These are phyloP conservation scores for Drosophila littoralis DNA, from an alignment of 1,140 invertebrate genomes.

Conservation along the genomic window DNA sequence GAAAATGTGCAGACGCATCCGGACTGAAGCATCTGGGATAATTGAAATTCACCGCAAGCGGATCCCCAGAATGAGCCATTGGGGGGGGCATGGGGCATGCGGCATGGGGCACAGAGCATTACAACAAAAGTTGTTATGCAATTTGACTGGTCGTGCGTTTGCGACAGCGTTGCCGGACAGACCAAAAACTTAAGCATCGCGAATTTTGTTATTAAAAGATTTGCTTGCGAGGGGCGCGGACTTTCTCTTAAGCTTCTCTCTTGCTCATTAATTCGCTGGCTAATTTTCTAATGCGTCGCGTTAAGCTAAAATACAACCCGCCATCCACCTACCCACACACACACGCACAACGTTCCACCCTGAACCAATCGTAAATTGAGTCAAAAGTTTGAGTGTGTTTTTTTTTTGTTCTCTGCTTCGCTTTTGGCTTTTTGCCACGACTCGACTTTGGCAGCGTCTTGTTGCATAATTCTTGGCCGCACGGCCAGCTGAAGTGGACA, in stretches of 20 bases:
- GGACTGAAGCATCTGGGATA: constrained; percentile 51
- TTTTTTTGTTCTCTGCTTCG: neutral
- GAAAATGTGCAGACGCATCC: constrained; percentile 22
- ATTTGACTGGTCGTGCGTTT: neutral
- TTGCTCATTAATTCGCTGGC: constrained; percentile 37
- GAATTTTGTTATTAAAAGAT: constrained; percentile 40
- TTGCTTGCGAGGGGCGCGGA: neutral
- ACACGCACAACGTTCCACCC: neutral
- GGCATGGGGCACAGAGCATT: too few relatives aligned
- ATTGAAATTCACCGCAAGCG: constrained; percentile 72
- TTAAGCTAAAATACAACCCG: neutral
- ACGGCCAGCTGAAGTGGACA: constrained; percentile 8
- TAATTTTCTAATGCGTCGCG: constrained; percentile 43
- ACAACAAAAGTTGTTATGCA: constrained; percentile 12
- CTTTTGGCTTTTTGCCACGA: neutral
- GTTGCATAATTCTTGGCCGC: constrained; percentile 4
- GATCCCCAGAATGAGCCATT: neutral
- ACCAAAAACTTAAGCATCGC: constrained; percentile 23
- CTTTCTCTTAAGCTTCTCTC: too few relatives aligned
- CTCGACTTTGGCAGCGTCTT: constrained; percentile 11
- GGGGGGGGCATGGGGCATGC: neutral
- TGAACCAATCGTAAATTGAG: constrained; percentile 6
- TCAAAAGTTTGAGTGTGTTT: neutral
- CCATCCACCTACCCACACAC: neutral
- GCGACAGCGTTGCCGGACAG: constrained; percentile 8